A percentile compares a stretch with the other conserved stretches of the same genome.
Conservation (phyloP, 2,888 invertebrate genomes). For the Thera obeliscata region DNA sequence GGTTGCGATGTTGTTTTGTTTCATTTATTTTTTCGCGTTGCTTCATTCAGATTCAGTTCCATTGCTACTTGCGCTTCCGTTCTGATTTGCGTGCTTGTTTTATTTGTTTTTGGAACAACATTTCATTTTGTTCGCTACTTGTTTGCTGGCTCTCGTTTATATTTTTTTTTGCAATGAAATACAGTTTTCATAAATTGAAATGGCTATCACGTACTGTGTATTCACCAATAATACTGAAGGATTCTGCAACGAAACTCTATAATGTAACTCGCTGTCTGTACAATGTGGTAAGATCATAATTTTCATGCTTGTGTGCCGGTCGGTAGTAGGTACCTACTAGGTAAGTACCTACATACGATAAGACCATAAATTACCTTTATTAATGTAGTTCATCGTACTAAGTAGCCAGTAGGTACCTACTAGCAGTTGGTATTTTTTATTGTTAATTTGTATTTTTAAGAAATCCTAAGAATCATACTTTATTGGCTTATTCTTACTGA, state of each 20-base stretch:
- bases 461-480: too few relatives aligned
- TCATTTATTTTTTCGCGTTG: too few relatives aligned
- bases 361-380: not conserved
- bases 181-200: constrained; percentile 26
- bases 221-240: not conserved
- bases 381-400: not conserved
- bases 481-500: too few relatives aligned
- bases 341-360: not conserved
- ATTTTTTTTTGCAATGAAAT: constrained; percentile 24
- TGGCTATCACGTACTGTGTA: constrained; percentile 27
- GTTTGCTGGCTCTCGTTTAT: not conserved
- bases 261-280: constrained; percentile 12
- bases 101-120: too few relatives aligned
- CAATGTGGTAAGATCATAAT: constrained; percentile 29
- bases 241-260: not conserved
- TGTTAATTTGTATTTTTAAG: too few relatives aligned
- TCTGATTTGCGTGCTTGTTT: too few relatives aligned
- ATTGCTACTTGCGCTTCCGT: too few relatives aligned
- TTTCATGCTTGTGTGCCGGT: not conserved
- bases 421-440: too few relatives aligned
- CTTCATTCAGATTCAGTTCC: too few relatives aligned
- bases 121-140: not conserved
- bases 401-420: not conserved
- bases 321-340: not conserved
- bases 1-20: too few relatives aligned